Evolutionary conservation across 2,888 invertebrate species (phyloP).

Genomic region (Dexiosoma caninum): DNA sequence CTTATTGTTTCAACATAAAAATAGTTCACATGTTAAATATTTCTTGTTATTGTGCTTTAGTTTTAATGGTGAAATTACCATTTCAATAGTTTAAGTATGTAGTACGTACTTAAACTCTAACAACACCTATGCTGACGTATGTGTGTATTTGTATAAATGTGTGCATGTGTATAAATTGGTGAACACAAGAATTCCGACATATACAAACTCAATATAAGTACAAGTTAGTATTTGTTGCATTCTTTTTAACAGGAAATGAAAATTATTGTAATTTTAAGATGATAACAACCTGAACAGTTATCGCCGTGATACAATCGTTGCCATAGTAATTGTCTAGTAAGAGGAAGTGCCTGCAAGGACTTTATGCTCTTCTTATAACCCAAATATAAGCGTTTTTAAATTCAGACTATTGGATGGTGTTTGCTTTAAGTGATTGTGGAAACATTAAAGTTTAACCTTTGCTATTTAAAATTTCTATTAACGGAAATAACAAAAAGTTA

Average conservation of each 20-base stretch:
- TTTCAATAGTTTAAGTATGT: slow-evolving; percentile 29
- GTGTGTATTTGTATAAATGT: background rate
- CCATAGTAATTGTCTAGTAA: background rate
- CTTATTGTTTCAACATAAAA: background rate
- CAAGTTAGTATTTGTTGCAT: background rate
- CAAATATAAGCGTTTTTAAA: slow-evolving; percentile 1
- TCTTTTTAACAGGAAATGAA: slow-evolving; percentile 33
- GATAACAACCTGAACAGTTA: slow-evolving; percentile 31
- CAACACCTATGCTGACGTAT: background rate
- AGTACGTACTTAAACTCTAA: background rate
- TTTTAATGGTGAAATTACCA: slow-evolving; percentile 17
- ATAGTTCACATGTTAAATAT: slow-evolving; percentile 52
- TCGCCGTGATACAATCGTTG: slow-evolving; percentile 20
- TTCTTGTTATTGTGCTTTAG: slow-evolving; percentile 17
- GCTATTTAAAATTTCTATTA: too few relatives aligned
- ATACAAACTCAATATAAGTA: background rate
- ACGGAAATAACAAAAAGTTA: too few relatives aligned
- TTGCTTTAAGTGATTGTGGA: too few relatives aligned
- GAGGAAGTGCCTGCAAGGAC: slow-evolving; percentile 13
- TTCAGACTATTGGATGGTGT: too few relatives aligned
- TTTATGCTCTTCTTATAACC: background rate
- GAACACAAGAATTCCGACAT: background rate
- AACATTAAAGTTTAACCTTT: too few relatives aligned
- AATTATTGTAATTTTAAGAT: slow-evolving; percentile 53
- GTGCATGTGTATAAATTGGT: background rate